phyloP scores from a whole-genome alignment of 2,113 vertebrate species.

The Tenrec ecaudatus region DNA sequence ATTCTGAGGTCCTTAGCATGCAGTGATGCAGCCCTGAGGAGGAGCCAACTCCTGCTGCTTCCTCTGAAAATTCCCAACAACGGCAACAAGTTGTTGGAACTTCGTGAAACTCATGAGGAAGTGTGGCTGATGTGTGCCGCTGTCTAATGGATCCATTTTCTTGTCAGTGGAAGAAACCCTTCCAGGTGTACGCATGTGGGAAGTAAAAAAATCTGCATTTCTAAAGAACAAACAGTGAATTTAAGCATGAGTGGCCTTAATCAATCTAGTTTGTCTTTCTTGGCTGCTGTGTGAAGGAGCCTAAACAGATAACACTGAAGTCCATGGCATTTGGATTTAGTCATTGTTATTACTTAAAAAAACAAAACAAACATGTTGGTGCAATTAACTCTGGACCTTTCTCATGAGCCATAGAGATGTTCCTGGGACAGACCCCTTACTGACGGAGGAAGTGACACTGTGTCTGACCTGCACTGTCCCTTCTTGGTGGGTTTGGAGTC shows the following conservation, averaged over 20 bases:
- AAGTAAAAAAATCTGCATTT: conserved; percentile 83
- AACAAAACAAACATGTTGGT: conserved; percentile 76
- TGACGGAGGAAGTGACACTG: conserved; percentile 77
- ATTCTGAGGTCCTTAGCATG: conserved; percentile 75
- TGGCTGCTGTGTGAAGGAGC: conserved; percentile 86
- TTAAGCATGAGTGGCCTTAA: conserved; percentile 91
- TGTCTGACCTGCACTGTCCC: conserved; percentile 77
- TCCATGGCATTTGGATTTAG: conserved; percentile 88
- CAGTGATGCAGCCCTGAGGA: conserved; percentile 80
- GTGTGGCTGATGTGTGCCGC: conserved; percentile 85
- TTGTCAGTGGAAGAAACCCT: conserved; percentile 82
- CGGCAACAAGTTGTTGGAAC: conserved; percentile 74
- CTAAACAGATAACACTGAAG: conserved; percentile 84
- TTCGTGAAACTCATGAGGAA: conserved; percentile 77
- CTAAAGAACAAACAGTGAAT: conserved; percentile 89
- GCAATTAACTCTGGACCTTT: conserved; percentile 86
- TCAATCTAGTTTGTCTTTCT: conserved; percentile 86
- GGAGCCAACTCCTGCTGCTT: conserved; percentile 80
- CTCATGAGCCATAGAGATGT: conserved; percentile 86
- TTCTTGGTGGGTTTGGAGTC: conserved; percentile 72
- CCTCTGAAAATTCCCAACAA: conserved; percentile 74
- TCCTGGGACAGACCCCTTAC: conserved; percentile 73
- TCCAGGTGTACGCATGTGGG: conserved; percentile 81
- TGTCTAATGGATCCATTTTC: conserved; percentile 81
- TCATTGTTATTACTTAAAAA: conserved; percentile 61